Evolutionary conservation across 2,888 invertebrate species (phyloP).

Genomic region (Limulus polyphemus): DNA sequence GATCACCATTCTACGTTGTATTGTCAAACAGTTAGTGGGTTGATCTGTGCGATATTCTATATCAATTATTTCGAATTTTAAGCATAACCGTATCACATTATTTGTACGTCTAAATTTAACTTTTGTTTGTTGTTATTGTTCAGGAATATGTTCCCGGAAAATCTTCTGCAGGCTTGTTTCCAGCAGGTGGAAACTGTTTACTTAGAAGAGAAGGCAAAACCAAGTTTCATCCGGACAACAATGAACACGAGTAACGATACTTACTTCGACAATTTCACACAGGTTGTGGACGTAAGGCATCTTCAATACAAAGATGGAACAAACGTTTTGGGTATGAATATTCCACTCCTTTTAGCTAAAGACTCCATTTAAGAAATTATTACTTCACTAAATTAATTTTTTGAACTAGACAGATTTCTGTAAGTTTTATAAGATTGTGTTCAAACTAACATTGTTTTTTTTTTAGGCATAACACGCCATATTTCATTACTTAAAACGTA

Average conservation of each 20-base stretch:
- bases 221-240: neutral
- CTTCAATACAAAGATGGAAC: conserved; percentile 45
- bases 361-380: neutral
- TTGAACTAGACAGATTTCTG: neutral
- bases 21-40: too few relatives aligned
- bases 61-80: too few relatives aligned
- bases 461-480: too few relatives aligned
- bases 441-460: too few relatives aligned
- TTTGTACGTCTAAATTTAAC: too few relatives aligned
- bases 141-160: conserved; percentile 50
- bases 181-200: conserved; percentile 44
- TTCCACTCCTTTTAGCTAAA: neutral
- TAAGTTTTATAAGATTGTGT: too few relatives aligned
- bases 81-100: too few relatives aligned
- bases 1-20: too few relatives aligned
- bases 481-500: too few relatives aligned
- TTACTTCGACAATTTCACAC: neutral
- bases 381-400: neutral
- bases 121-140: conserved; percentile 28
- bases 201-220: neutral
- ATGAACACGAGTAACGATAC: neutral
- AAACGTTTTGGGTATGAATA: conserved; percentile 47
- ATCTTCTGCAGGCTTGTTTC: conserved; percentile 48
- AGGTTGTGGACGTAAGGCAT: conserved; percentile 21
- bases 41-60: too few relatives aligned